Conservation (phyloP, 2,113 vertebrate genomes). For the Pterocles burchelli region DNA sequence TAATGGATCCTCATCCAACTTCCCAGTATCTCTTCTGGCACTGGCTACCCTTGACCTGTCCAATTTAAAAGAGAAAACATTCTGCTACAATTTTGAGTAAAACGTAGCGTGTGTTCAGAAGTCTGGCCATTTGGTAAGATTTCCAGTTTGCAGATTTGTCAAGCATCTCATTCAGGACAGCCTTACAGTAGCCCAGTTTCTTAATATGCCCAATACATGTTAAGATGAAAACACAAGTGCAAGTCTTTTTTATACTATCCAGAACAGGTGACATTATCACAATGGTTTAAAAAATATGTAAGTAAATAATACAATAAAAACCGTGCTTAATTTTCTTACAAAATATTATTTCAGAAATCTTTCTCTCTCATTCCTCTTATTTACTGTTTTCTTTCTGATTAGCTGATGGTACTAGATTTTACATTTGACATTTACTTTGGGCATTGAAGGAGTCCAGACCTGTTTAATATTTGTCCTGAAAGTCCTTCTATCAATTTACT, state of each 20-base stretch:
- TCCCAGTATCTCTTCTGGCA: neutral
- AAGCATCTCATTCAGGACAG: neutral
- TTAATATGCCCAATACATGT: neutral
- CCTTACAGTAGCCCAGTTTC: neutral
- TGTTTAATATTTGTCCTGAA: neutral
- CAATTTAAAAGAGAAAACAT: neutral
- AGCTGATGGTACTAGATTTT: neutral
- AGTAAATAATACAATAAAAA: neutral
- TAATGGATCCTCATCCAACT: neutral
- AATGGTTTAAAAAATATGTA: neutral
- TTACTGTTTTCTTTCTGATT: neutral
- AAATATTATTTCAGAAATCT: neutral
- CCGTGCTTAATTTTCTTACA: neutral
- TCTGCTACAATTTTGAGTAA: neutral
- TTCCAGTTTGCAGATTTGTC: neutral
- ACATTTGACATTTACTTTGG: neutral
- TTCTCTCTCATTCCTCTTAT: neutral
- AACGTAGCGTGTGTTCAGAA: neutral
- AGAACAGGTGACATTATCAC: neutral
- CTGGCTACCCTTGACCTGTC: neutral
- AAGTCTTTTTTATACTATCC: neutral
- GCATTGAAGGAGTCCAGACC: neutral
- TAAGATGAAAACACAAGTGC: neutral
- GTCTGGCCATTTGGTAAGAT: neutral
- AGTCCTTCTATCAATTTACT: neutral